These are phyloP conservation scores for Anniella stebbinsi DNA, from an alignment of 2,797 vertebrate genomes.

Conservation along the genomic window DNA sequence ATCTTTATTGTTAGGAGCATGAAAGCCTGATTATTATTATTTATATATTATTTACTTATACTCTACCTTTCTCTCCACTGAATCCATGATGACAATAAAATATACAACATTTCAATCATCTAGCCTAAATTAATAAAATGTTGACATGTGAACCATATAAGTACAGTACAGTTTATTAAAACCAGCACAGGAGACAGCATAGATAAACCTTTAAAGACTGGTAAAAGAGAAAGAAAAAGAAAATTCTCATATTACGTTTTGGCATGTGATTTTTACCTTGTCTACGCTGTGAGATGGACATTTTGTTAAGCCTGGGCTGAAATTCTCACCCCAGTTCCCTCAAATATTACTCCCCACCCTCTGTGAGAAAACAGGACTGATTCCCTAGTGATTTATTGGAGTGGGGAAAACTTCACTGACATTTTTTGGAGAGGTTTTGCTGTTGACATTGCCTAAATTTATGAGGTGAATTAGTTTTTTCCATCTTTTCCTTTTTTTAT, in stretches of 20 bases:
- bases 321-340: neutral
- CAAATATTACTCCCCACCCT: neutral
- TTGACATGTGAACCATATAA: neutral
- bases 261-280: too few species aligned
- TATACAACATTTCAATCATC: neutral
- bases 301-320: neutral
- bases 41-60: neutral
- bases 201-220: neutral
- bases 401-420: neutral
- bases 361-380: neutral
- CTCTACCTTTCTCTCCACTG: neutral
- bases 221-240: too few species aligned
- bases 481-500: neutral
- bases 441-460: neutral
- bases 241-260: neutral
- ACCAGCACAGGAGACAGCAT: neutral
- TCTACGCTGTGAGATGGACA: neutral
- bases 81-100: neutral
- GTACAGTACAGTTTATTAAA: neutral
- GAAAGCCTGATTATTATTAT: neutral
- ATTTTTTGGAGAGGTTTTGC: neutral
- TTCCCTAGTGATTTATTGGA: neutral
- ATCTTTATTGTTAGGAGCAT: neutral
- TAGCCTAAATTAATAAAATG: neutral
- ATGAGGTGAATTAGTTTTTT: neutral